Base-by-base conservation (phyloP, 2,113 vertebrate species). In the Albula goreensis region DNA sequence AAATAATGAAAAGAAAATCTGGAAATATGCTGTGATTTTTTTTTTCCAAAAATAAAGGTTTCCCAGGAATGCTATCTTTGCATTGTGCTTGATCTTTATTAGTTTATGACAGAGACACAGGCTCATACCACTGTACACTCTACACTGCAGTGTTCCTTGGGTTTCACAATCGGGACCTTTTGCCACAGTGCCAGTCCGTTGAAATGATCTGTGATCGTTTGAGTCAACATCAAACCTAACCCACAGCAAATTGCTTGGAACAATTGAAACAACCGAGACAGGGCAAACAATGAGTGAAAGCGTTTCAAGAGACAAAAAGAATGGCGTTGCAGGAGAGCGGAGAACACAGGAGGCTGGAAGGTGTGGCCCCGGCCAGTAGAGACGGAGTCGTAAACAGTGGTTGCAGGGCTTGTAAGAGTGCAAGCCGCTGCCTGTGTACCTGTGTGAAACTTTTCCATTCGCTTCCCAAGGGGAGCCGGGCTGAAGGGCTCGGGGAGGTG, bases 391-490 rank as follows among this genome's bases (percentile, higher is more conserved):
- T 19, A 81, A 81, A 52, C 80, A 53, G 12, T 7, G 80, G 49
- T n/a, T 51, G 80, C n/a, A 52, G 50, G 22, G 80, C 80, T 52
- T 81, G 17, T 7, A 19, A 52, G 49, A 52, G 41, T n/a, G 80
- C 80, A 81, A 81, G 50, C 50, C 19, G 9, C 9, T 81, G n/a
- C 80, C 80, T 52, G 80, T 49, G 51, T 81, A 4, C 51, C 50
- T 81, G 80, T 81, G 80, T 53, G 78, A 80, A 81, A 81, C 80
- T 52, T 81, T 74, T 74, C 50, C 80, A 50, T 15, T 80, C 80
- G 22, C 50, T 11, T 8, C 51, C 50, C 3, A 22, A 22, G 22
- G 51, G 50, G 31, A 41, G 11, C 17, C 6, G 6, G 80, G 80
- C 5, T 51, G 22, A 8, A 1, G 49, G 51, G 50, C 52, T 52